phyloP scores from a whole-genome alignment of 92 coral and sea anemone genomes.

The Umimayanthus kanabou region DNA sequence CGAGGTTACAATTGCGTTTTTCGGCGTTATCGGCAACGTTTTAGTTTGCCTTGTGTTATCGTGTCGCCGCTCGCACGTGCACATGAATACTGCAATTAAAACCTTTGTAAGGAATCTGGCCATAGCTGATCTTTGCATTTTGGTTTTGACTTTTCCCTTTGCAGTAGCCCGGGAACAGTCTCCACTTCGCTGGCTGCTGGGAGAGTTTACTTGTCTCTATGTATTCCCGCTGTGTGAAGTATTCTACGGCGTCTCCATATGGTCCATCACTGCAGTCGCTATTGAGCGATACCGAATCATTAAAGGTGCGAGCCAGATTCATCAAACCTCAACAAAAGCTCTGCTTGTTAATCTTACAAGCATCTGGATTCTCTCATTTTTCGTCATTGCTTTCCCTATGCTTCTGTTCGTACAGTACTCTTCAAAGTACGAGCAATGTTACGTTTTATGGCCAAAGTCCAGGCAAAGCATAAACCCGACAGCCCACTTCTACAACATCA shows the following conservation, averaged over 20 bases:
- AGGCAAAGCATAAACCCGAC: neutral
- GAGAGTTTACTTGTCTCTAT: constrained; percentile 33
- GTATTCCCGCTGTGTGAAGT: constrained; percentile 28
- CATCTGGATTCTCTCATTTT: constrained; percentile 22
- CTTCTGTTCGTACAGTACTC: constrained; percentile 6
- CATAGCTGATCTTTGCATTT: constrained; percentile 29
- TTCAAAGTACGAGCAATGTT: neutral
- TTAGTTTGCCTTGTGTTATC: constrained; percentile 25
- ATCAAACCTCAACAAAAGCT: neutral
- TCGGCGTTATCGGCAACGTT: constrained; percentile 24
- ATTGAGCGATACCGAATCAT: constrained; percentile 31
- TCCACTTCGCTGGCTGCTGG: constrained; percentile 35
- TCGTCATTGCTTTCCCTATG: constrained; percentile 18
- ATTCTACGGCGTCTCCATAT: constrained; percentile 30
- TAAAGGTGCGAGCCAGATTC: constrained; percentile 1
- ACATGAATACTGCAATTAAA: constrained; percentile 16
- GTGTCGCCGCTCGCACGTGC: constrained; percentile 12
- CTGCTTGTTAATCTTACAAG: neutral
- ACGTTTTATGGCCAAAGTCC: constrained; percentile 8
- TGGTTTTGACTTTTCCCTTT: constrained; percentile 35
- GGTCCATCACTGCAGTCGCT: constrained; percentile 32
- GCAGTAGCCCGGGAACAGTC: constrained; percentile 33
- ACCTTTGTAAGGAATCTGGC: constrained; percentile 30
- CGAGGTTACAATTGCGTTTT: constrained; percentile 22
- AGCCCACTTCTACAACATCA: constrained; percentile 21